These are phyloP conservation scores for Rachycentron canadum DNA, from an alignment of 2,797 vertebrate genomes.

Conservation along the genomic window DNA sequence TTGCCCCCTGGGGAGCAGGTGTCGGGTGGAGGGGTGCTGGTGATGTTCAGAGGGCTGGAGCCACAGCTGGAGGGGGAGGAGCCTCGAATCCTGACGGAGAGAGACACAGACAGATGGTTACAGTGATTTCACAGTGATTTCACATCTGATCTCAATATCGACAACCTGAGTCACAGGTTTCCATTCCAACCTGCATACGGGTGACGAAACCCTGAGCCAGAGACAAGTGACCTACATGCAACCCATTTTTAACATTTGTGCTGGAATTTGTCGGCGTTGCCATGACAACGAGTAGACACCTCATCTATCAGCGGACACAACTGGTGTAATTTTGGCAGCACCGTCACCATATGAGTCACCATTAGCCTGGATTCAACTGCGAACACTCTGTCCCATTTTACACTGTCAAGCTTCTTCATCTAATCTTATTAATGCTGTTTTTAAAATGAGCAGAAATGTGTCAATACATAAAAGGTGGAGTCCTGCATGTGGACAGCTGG, in stretches of 20 bases:
- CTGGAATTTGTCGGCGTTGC: slow-evolving; percentile 14
- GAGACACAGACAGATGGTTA: slow-evolving; percentile 20
- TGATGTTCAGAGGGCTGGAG: slow-evolving; percentile 97
- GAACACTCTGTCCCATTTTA: slow-evolving; percentile 8
- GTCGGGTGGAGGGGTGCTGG: slow-evolving; percentile 95
- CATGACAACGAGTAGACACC: slow-evolving; percentile 18
- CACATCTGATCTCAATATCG: neutral
- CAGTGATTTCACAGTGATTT: neutral
- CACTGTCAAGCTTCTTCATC: neutral
- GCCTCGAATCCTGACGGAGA: slow-evolving; percentile 91
- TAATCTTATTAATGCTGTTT: neutral
- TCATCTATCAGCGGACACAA: neutral
- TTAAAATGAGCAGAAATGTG: neutral
- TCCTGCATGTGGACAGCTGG: neutral
- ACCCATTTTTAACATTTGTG: neutral
- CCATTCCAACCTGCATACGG: neutral
- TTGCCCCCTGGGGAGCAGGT: slow-evolving; percentile 95
- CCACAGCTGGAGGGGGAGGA: slow-evolving; percentile 98
- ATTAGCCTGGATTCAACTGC: neutral
- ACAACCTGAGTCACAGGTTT: neutral
- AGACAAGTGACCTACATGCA: neutral
- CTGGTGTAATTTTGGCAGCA: neutral
- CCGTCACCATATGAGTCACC: slow-evolving; percentile 12
- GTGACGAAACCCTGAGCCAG: neutral
- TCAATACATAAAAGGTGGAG: neutral